These are phyloP conservation scores for Eueides isabella DNA, from an alignment of 1,140 invertebrate genomes.

Conservation along the genomic window DNA sequence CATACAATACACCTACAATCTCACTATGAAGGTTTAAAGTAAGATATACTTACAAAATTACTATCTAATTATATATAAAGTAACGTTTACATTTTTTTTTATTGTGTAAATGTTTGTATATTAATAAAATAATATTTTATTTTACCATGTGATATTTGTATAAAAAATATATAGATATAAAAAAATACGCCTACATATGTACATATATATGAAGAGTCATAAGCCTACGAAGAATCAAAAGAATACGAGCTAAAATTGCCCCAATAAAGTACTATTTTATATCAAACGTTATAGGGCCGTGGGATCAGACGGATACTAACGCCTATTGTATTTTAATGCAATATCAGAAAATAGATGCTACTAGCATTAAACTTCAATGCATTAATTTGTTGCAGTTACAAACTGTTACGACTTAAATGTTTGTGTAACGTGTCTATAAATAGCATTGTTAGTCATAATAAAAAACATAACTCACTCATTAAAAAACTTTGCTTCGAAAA, in stretches of 20 bases:
- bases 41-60: neutral
- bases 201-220: no score
- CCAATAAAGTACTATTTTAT: neutral
- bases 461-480: neutral
- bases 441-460: neutral
- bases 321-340: neutral
- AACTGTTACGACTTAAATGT: neutral
- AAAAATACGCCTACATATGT: no score
- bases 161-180: no score
- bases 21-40: neutral
- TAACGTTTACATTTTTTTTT: no score
- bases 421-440: neutral
- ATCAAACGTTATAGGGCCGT: constrained; percentile 11
- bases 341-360: neutral
- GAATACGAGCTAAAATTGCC: neutral
- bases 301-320: neutral
- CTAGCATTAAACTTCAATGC: neutral
- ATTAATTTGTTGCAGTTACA: neutral
- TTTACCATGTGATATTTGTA: no score
- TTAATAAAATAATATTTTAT: no score
- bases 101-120: no score
- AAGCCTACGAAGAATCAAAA: neutral
- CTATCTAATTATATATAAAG: no score
- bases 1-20: neutral
- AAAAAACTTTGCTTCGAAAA: neutral